A percentile compares a stretch with the other conserved stretches of the same genome.
Conservation (phyloP, 1,140 invertebrate genomes). For the Amphibalanus amphitrite region DNA sequence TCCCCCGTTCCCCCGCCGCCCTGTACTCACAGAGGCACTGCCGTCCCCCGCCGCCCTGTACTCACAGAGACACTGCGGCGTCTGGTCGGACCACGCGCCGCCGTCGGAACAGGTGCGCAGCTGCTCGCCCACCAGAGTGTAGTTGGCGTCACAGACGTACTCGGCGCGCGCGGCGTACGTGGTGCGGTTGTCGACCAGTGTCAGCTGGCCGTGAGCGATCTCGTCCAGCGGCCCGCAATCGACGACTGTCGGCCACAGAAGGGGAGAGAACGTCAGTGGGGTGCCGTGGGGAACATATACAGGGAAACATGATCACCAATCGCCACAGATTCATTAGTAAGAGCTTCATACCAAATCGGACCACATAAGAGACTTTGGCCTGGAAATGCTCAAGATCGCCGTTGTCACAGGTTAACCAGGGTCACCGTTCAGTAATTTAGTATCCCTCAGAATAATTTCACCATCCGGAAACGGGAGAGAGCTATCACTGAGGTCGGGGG, state of each 20-base stretch:
- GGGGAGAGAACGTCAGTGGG: neutral
- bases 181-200: constrained; percentile 39
- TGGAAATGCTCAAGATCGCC: too few relatives aligned
- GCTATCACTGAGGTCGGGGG: too few relatives aligned
- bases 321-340: too few relatives aligned
- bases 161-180: constrained; percentile 54
- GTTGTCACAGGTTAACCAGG: too few relatives aligned
- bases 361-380: too few relatives aligned
- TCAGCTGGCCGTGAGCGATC: constrained; percentile 53
- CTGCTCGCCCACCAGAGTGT: constrained; percentile 56
- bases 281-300: neutral
- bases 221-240: constrained; percentile 53
- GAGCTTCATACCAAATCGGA: too few relatives aligned
- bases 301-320: too few relatives aligned
- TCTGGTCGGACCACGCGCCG: constrained; percentile 59
- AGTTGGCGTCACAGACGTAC: constrained; percentile 65
- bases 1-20: too few relatives aligned
- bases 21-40: constrained; percentile 56
- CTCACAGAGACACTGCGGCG: constrained; percentile 56
- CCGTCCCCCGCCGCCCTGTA: too few relatives aligned
- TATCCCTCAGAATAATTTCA: too few relatives aligned
- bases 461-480: too few relatives aligned
- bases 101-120: constrained; percentile 55
- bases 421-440: too few relatives aligned
- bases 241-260: constrained; percentile 39